phyloP scores from a whole-genome alignment of 2,888 invertebrate genomes.

The Acheta domesticus region DNA sequence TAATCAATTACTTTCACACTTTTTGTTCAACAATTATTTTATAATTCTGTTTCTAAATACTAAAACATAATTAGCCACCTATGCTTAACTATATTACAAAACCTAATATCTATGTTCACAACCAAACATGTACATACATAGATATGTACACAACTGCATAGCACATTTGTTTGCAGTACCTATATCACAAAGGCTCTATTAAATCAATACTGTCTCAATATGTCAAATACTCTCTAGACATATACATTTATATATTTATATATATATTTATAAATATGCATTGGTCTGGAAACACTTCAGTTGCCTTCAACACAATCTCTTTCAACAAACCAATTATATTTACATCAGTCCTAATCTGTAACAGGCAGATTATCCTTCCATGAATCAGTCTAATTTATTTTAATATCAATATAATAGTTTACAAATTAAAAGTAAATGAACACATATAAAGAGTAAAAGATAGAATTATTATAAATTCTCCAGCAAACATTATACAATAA shows the following conservation, averaged over 20 bases:
- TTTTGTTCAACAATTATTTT: not conserved
- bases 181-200: slow-evolving; percentile 31
- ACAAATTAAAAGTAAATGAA: not conserved
- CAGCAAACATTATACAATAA: too few species aligned
- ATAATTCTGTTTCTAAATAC: not conserved
- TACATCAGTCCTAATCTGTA: slow-evolving; percentile 1
- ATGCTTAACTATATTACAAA: slow-evolving; percentile 21
- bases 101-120: slow-evolving; percentile 25
- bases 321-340: not conserved
- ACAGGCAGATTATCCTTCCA: slow-evolving; percentile 3
- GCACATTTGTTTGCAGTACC: slow-evolving; percentile 24
- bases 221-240: slow-evolving; percentile 31
- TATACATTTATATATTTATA: slow-evolving; percentile 28
- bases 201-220: slow-evolving; percentile 29
- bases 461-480: too few species aligned
- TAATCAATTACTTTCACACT: slow-evolving; percentile 4
- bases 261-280: slow-evolving; percentile 21
- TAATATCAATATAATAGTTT: not conserved
- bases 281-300: not conserved
- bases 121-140: slow-evolving; percentile 27
- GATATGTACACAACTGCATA: slow-evolving; percentile 25
- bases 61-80: slow-evolving; percentile 3
- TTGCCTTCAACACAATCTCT: not conserved
- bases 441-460: not conserved
- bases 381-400: not conserved